These are phyloP conservation scores for Callyntrura sp. DNA, from an alignment of 2,888 invertebrate species.

Conservation along the genomic window DNA sequence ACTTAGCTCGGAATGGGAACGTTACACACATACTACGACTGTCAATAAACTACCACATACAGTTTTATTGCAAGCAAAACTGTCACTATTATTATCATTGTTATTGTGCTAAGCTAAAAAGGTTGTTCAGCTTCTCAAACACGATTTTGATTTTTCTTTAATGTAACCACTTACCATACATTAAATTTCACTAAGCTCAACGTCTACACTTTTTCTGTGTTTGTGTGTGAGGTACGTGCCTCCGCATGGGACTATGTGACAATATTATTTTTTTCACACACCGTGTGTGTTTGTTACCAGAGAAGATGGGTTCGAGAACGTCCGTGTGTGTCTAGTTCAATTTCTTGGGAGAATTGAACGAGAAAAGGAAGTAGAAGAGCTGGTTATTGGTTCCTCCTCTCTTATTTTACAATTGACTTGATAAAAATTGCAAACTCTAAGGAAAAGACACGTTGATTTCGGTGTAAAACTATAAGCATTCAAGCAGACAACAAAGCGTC, in stretches of 20 bases:
- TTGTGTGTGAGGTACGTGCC: conserved; percentile 14
- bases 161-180: conserved; percentile 10
- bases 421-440: not conserved
- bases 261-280: not conserved
- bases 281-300: not conserved
- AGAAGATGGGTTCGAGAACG: not conserved
- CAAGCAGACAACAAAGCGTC: not conserved
- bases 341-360: conserved; percentile 18
- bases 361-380: not conserved
- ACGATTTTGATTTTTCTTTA: conserved; percentile 37
- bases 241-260: not conserved
- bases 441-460: conserved; percentile 17
- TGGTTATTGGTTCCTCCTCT: not conserved
- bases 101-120: not conserved
- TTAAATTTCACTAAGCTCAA: conserved; percentile 6
- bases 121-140: conserved; percentile 20
- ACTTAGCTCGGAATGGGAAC: conserved; percentile 59
- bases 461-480: not conserved
- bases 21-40: conserved; percentile 54
- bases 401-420: conserved; percentile 36
- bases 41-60: conserved; percentile 52
- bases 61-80: conserved; percentile 45
- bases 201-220: conserved; percentile 13
- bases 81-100: conserved; percentile 29
- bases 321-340: not conserved